Evolutionary conservation across 2,113 vertebrate genomes (phyloP), one percentile per base, ranked within the genome.

Genomic region (Prinia subflava): DNA sequence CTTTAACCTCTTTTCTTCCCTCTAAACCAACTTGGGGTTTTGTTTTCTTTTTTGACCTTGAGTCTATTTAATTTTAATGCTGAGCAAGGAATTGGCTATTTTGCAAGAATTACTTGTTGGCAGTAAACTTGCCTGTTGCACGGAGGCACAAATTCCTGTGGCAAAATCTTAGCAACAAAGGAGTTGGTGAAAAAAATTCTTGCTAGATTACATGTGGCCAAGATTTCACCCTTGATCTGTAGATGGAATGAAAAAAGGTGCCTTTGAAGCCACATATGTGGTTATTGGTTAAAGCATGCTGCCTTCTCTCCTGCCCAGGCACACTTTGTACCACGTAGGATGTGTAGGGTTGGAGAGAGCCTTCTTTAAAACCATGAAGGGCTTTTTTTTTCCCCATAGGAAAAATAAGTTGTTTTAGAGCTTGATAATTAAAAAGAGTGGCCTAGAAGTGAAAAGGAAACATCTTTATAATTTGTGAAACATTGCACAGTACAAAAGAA

Each of bases 91-190:
- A 19, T 62, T 50, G 5, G 33, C 20, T 88, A 19, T 71, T 92
- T 83, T 75, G 65, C 44, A 68, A 91, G 9, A 70, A 53, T 89
- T 92, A 47, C 42, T 63, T 15, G 12, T 87, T 89, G 89, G 80
- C 91, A 89, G 39, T 52, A 52, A 83, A 82, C 31, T 52, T 87
- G 56, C 27, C n/a, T 70, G 39, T 47, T 88, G 50, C 33, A 69
- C 70, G 16, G 47, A 60, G 69, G 64, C 56, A 46, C 0, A 0
- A 64, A 95, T 89, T 94, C 81, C 55, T 91, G 76, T 89, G 77
- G 83, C 79, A 84, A 91, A 70, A 82, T 62, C 87, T 52, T 94
- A 87, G 80, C 86, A 96, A 95, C 89, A 78, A 55, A 89, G 67
- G 24, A 77, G 33, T 25, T 76, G 63, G 28, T 78, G 80, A 92